Evolutionary conservation across 2,888 invertebrate species (phyloP).

Genomic region (Petrolisthes manimaculis): DNA sequence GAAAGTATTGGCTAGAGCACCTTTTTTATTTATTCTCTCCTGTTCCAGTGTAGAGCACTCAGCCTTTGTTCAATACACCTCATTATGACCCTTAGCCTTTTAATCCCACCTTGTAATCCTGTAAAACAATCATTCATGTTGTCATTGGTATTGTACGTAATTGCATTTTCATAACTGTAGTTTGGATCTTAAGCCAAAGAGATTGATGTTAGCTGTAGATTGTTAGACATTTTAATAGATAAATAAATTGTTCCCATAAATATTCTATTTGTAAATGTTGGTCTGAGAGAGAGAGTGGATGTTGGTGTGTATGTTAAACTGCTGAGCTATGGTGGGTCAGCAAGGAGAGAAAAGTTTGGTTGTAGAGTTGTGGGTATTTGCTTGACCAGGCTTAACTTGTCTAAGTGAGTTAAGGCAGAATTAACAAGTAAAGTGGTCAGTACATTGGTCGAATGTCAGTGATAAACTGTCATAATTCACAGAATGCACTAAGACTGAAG

Average conservation of each 20-base stretch:
- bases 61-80: conserved; percentile 56
- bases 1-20: conserved; percentile 47
- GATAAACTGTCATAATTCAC: neutral
- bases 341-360: conserved; percentile 34
- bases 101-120: conserved; percentile 57
- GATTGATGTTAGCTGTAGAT: conserved; percentile 64
- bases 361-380: conserved; percentile 32
- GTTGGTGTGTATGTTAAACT: conserved; percentile 48
- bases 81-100: conserved; percentile 38
- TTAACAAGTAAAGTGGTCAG: conserved; percentile 13
- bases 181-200: conserved; percentile 64
- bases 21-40: conserved; percentile 40
- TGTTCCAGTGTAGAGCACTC: conserved; percentile 57
- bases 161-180: conserved; percentile 63
- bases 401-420: conserved; percentile 12
- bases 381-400: conserved; percentile 16
- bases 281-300: conserved; percentile 55
- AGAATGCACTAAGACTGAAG: neutral
- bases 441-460: neutral
- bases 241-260: conserved; percentile 63
- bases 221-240: conserved; percentile 63
- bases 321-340: conserved; percentile 53
- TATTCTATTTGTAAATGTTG: conserved; percentile 62
- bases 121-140: conserved; percentile 61
- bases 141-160: conserved; percentile 63